phyloP scores from a whole-genome alignment of 2,888 invertebrate genomes.

The Drosophila nr. fundita region DNA sequence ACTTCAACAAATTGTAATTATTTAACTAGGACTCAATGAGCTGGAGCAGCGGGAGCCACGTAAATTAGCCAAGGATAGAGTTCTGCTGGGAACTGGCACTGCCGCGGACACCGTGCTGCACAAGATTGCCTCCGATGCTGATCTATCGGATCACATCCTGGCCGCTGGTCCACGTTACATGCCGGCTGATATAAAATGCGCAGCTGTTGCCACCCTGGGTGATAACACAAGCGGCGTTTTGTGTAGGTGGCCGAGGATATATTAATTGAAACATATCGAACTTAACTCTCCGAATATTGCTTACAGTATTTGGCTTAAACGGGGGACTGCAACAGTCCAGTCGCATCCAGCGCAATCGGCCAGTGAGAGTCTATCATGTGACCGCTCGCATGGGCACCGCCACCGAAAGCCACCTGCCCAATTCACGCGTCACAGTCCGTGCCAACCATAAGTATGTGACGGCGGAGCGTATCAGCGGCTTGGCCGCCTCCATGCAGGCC shows the following conservation, averaged over 20 bases:
- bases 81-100: slow-evolving; percentile 88
- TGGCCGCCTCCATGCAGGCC: slow-evolving; percentile 93
- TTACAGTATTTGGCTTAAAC: slow-evolving; percentile 90
- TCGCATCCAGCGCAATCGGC: slow-evolving; percentile 87
- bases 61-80: slow-evolving; percentile 85
- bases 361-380: slow-evolving; percentile 90
- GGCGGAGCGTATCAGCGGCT: slow-evolving; percentile 88
- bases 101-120: slow-evolving; percentile 87
- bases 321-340: slow-evolving; percentile 87
- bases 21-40: slow-evolving; percentile 89
- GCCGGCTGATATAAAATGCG: slow-evolving; percentile 88
- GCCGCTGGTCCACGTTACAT: slow-evolving; percentile 92
- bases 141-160: slow-evolving; percentile 90
- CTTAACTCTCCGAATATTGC: background rate
- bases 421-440: slow-evolving; percentile 90
- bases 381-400: slow-evolving; percentile 91
- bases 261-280: too few species aligned
- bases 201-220: slow-evolving; percentile 88
- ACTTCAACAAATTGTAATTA: background rate
- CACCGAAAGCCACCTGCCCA: slow-evolving; percentile 90
- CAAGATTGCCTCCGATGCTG: slow-evolving; percentile 86
- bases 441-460: slow-evolving; percentile 90
- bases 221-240: slow-evolving; percentile 90
- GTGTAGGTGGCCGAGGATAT: slow-evolving; percentile 86
- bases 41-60: slow-evolving; percentile 88